Evolutionary conservation across 1,140 invertebrate species (phyloP).

Genomic region (Ceratina australensis): DNA sequence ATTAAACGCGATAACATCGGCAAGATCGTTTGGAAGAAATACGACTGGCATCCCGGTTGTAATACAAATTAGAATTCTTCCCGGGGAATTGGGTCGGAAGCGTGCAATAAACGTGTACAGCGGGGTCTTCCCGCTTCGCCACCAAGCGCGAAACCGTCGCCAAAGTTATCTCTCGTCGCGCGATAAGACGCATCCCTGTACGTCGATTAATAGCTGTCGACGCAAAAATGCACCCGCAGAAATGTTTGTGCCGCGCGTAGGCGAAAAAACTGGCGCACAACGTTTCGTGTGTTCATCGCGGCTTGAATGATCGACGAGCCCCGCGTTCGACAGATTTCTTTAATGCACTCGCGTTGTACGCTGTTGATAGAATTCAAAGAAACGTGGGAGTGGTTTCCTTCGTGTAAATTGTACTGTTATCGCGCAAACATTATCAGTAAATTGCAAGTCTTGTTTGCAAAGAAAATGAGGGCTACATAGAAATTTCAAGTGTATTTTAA

Average conservation of each 20-base stretch:
- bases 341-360: not conserved
- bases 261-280: not conserved
- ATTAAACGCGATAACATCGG: conserved; percentile 22
- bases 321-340: not conserved
- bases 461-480: too few relatives aligned
- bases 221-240: not conserved
- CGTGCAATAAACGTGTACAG: conserved; percentile 49
- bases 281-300: not conserved
- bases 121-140: conserved; percentile 18
- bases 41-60: not conserved
- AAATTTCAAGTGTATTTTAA: too few relatives aligned
- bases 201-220: conserved; percentile 7
- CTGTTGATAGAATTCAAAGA: not conserved
- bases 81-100: conserved; percentile 50
- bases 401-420: not conserved
- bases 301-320: not conserved
- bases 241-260: not conserved
- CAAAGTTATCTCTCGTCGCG: conserved; percentile 32
- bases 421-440: too few relatives aligned
- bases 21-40: conserved; percentile 15
- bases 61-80: conserved; percentile 45
- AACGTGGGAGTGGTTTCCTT: not conserved
- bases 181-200: not conserved
- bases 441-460: too few relatives aligned
- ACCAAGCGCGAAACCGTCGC: conserved; percentile 17